phyloP scores from a whole-genome alignment of 2,797 vertebrate species.

The Argya squamiceps region DNA sequence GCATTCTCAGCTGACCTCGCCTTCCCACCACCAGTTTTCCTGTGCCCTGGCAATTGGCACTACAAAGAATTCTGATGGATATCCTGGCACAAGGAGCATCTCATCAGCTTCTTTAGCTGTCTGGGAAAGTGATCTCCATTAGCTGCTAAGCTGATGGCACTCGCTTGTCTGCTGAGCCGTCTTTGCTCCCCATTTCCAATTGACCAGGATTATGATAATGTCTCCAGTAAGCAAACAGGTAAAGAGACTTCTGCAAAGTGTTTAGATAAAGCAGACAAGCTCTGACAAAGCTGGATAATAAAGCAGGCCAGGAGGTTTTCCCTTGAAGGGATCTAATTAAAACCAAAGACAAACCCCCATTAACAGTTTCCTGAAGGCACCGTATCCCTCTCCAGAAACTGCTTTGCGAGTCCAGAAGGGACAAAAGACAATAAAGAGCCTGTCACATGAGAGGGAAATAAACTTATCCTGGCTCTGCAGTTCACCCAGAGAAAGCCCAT shows the following conservation, averaged over 20 bases:
- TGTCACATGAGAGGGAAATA: background rate
- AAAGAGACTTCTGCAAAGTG: slow-evolving; percentile 65
- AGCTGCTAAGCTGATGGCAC: background rate
- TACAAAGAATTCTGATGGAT: rapidly evolving
- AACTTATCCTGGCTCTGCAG: background rate
- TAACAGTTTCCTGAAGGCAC: slow-evolving; percentile 56
- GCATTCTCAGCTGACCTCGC: rapidly evolving
- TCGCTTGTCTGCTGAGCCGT: background rate
- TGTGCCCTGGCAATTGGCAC: rapidly evolving
- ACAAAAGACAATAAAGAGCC: background rate
- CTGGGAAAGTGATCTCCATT: background rate
- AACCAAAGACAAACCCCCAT: slow-evolving; percentile 67
- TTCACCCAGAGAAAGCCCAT: background rate
- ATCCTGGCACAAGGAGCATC: background rate
- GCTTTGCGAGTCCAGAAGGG: slow-evolving; percentile 17
- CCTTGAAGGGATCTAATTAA: slow-evolving; percentile 74
- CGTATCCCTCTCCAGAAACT: slow-evolving; percentile 39
- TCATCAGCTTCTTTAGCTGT: background rate
- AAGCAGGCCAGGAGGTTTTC: slow-evolving; percentile 60
- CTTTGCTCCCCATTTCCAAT: slow-evolving; percentile 39
- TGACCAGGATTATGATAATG: slow-evolving; percentile 66
- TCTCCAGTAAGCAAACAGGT: slow-evolving; percentile 58
- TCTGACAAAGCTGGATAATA: slow-evolving; percentile 72
- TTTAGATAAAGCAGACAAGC: slow-evolving; percentile 72
- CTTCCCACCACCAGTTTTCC: rapidly evolving